Base-by-base conservation (phyloP, 2,888 invertebrate species). In the Cheilosia impressa region DNA sequence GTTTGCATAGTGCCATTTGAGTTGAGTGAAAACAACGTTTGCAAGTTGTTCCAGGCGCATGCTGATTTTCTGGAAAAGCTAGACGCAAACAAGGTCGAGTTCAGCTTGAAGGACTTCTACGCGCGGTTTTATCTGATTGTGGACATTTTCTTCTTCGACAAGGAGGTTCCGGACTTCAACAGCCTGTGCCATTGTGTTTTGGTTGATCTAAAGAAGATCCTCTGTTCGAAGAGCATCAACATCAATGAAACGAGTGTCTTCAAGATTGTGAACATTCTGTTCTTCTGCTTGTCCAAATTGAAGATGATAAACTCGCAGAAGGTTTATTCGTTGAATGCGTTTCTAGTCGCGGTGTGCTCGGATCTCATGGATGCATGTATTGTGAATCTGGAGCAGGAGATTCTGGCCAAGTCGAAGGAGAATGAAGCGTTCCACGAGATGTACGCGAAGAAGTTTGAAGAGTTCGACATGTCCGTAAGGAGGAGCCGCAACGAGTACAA, bases 11-110 rank as follows among this genome's bases (percentile, higher is more conserved):
- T 95, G 89, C 95, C 96, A 45, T 98, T 98, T 93, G 97, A 98
- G 89, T 97, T 98, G 52, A 97, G 98, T 19, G 95, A 96, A 89
- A 97, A 96, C 55, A 98, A 98, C 92, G 93, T 98, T 58, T 94
- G 94, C 71, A 95, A 96, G 89, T 93, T 96, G 85, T 95, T 96
- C 91, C 95, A 95, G 87, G 94, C 95, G 89, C 96, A 95, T 90
- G 93, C 93, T 0, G 94, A 94, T 88, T 94, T 93, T 90, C 92
- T 94, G 88, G 94, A 95, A 87, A 91, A 93, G 80, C 88, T 93
- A 72, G 91, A 92, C 87, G 92, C 93, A 10, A 90, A 90, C 65
- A 92, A 92, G 53, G 91, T 93, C 65, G 93, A 92, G 84, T 93
- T 93, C 63, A 90, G 90, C 58, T 87, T 92, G 55, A 90, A 91